A percentile compares a stretch with the other conserved stretches of the same genome.
Evolutionary conservation across 2,888 invertebrate genomes (phyloP).

Genomic region (Scaptomyza caliginosa): DNA sequence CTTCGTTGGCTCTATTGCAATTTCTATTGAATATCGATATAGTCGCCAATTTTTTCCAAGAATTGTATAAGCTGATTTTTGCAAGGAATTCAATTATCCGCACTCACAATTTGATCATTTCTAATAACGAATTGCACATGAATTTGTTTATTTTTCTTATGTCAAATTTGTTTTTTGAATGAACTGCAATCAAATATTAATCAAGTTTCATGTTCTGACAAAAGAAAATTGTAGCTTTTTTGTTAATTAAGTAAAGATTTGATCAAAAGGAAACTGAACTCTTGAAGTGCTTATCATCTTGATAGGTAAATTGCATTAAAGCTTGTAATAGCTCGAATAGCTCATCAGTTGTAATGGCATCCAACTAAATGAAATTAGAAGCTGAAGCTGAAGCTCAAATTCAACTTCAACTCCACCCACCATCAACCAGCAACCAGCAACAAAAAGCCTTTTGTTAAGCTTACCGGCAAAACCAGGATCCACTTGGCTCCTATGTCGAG

Average conservation of each 20-base stretch:
- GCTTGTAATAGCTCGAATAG: slow-evolving; percentile 37
- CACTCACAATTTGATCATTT: slow-evolving; percentile 55
- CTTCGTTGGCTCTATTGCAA: slow-evolving; percentile 53
- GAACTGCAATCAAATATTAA: background rate
- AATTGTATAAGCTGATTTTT: slow-evolving; percentile 34
- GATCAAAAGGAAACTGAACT: too few species aligned
- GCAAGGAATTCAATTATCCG: slow-evolving; percentile 58
- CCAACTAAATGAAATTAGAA: slow-evolving; percentile 65
- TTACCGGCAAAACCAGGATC: slow-evolving; percentile 13
- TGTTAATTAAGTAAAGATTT: too few species aligned
- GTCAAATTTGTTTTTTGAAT: background rate
- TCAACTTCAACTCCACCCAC: background rate
- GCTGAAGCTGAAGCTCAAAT: slow-evolving; percentile 17
- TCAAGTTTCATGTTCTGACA: background rate
- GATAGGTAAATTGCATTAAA: slow-evolving; percentile 57
- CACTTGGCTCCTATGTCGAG: slow-evolving; percentile 14
- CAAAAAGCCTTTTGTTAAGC: slow-evolving; percentile 47
- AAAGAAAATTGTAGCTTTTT: too few species aligned
- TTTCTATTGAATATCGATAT: slow-evolving; percentile 67
- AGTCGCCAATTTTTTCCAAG: too few species aligned
- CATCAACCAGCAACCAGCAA: background rate
- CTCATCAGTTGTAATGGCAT: slow-evolving; percentile 40
- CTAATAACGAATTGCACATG: background rate
- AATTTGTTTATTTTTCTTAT: background rate
- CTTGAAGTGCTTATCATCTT: slow-evolving; percentile 35